Conservation (phyloP, 2,797 vertebrate genomes). For the Borostomias antarcticus region DNA sequence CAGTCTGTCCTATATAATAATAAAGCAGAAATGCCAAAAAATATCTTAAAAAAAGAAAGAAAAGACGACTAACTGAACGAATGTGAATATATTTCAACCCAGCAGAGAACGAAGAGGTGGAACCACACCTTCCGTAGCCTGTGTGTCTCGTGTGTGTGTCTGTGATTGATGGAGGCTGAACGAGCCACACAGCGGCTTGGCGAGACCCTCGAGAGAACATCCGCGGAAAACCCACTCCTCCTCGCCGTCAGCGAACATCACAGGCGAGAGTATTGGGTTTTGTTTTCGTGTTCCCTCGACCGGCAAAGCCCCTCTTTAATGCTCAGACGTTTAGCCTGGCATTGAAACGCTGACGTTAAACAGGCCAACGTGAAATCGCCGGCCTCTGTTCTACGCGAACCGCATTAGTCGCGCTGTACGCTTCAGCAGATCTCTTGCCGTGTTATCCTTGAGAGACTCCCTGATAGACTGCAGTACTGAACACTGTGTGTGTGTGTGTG, state of each 20-base stretch:
- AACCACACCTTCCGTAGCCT: slow-evolving; percentile 36
- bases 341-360: neutral
- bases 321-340: slow-evolving; percentile 19
- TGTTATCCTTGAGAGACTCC: slow-evolving; percentile 40
- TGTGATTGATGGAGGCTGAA: slow-evolving; percentile 30
- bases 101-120: neutral
- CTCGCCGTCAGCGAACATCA: slow-evolving; percentile 26
- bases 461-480: neutral
- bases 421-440: slow-evolving; percentile 4
- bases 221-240: neutral
- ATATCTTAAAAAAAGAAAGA: no score
- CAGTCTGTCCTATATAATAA: no score
- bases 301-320: slow-evolving; percentile 20
- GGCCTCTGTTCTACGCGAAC: slow-evolving; percentile 3
- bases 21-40: no score
- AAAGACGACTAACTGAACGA: no score
- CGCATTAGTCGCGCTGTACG: neutral
- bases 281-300: slow-evolving; percentile 30
- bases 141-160: neutral
- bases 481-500: slow-evolving; percentile 4
- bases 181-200: slow-evolving; percentile 37
- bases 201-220: slow-evolving; percentile 27
- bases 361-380: slow-evolving; percentile 25
- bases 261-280: slow-evolving; percentile 17
- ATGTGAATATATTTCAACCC: no score